A percentile compares a stretch with the other conserved stretches of the same genome.
Evolutionary conservation across 2,797 vertebrate genomes (phyloP).

Genomic region (Nyctibius grandis): DNA sequence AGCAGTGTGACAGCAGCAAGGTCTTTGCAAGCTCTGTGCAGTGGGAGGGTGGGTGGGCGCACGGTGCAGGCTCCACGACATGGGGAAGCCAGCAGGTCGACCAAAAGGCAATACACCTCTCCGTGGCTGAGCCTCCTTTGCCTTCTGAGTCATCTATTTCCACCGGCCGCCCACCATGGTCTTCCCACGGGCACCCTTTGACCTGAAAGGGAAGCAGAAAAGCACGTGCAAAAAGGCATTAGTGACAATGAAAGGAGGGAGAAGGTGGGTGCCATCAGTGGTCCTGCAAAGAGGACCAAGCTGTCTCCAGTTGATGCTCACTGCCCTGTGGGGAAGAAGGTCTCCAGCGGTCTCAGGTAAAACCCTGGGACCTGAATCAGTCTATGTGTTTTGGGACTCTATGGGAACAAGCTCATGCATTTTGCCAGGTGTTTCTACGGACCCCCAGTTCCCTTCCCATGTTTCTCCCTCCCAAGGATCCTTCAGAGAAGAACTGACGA

Average conservation of each 20-base stretch:
- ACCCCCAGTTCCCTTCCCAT: background rate
- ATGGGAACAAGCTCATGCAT: background rate
- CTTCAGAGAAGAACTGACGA: fast-evolving
- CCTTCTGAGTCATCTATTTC: slow-evolving; percentile 40
- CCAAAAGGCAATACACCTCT: background rate
- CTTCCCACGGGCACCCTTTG: slow-evolving; percentile 65
- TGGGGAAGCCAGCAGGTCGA: background rate
- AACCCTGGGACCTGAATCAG: background rate
- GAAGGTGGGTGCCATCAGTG: background rate
- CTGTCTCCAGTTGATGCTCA: background rate
- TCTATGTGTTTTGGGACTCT: background rate
- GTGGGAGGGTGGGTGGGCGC: background rate
- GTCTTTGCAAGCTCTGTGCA: background rate
- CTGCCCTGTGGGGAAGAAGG: background rate
- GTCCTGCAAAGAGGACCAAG: background rate
- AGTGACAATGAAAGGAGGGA: background rate
- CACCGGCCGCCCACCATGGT: slow-evolving; percentile 61
- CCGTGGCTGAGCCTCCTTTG: background rate
- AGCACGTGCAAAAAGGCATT: background rate
- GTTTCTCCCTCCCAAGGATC: background rate
- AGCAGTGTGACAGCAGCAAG: background rate
- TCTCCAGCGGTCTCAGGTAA: background rate
- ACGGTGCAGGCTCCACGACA: fast-evolving
- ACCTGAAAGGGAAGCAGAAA: slow-evolving; percentile 12
- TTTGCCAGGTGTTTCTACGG: background rate